Conservation (phyloP, 2,888 invertebrate species). For the Neoitamus cyanurus region DNA sequence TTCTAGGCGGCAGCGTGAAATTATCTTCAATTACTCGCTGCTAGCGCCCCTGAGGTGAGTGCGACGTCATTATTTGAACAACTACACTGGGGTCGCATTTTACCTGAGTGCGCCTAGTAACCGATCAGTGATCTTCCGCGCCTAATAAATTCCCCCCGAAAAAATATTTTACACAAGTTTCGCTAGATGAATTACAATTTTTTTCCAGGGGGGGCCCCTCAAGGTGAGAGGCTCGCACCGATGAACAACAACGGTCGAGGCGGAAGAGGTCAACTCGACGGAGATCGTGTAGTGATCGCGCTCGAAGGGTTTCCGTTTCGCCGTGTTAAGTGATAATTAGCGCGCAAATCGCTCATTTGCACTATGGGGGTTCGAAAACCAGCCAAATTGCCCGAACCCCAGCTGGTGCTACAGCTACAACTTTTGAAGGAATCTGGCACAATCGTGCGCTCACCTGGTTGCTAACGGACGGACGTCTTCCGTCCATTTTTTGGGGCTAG, state of each 20-base stretch:
- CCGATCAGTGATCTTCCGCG: background rate
- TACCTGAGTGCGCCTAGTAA: background rate
- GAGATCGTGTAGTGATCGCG: background rate
- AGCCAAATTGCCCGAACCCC: background rate
- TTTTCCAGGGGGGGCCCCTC: background rate
- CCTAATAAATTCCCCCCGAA: background rate
- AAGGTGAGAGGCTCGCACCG: background rate
- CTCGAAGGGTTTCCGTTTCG: constrained; percentile 1
- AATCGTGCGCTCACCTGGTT: background rate
- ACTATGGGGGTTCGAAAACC: background rate
- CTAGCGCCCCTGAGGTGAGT: constrained; percentile 15
- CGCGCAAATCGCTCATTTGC: background rate
- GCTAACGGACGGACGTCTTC: background rate
- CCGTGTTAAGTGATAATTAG: constrained; percentile 5
- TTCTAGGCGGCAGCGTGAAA: background rate
- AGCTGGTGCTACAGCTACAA: background rate
- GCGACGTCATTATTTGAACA: background rate
- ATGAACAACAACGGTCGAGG: background rate
- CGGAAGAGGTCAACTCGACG: background rate
- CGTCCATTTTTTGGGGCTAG: background rate
- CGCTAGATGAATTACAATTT: constrained; percentile 6
- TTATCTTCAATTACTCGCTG: constrained; percentile 30
- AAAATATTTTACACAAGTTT: background rate
- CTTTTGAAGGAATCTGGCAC: background rate
- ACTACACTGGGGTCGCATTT: background rate